Conservation (phyloP, 2,797 vertebrate species). For the Centroberyx gerrardi region DNA sequence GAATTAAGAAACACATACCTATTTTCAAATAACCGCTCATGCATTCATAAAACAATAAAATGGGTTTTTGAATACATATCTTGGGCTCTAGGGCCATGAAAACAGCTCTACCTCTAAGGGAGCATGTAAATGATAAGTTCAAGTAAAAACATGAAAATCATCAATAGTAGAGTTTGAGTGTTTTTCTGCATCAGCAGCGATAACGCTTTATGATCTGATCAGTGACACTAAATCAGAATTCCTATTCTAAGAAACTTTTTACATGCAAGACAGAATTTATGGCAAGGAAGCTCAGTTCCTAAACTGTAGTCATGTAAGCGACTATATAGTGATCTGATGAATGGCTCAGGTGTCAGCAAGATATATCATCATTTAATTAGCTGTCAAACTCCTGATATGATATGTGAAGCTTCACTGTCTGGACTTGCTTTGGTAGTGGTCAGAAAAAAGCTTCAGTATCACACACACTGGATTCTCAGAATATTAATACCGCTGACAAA, state of each 20-base stretch:
- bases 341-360: constrained; percentile 7
- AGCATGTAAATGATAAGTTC: background rate
- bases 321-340: background rate
- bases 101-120: too few species aligned
- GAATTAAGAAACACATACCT: background rate
- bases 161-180: background rate
- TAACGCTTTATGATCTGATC: background rate
- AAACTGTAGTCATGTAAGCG: constrained; percentile 14
- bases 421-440: constrained; percentile 4
- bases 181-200: background rate
- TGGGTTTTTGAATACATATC: background rate
- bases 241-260: background rate
- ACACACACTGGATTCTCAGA: background rate
- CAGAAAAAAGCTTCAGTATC: background rate
- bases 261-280: background rate
- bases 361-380: constrained; percentile 16
- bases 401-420: constrained; percentile 1
- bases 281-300: background rate
- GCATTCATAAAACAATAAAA: background rate
- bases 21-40: background rate
- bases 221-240: background rate
- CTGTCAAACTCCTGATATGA: constrained; percentile 19
- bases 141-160: background rate
- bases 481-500: too few species aligned
- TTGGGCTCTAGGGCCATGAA: background rate